Conservation (phyloP, 2,113 vertebrate genomes). For the human region DNA sequence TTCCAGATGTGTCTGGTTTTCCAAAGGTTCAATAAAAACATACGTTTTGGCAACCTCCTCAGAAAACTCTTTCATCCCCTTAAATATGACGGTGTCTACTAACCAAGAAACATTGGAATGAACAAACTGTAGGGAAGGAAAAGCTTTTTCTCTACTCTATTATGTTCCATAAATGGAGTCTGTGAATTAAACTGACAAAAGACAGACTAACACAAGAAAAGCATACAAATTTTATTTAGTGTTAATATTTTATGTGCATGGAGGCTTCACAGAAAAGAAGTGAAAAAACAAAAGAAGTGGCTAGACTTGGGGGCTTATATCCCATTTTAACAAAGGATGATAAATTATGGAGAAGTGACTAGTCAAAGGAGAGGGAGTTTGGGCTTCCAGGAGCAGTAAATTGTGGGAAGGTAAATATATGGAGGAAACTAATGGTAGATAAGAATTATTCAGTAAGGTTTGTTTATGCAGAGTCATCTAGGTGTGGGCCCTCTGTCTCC, state of each 20-base stretch:
- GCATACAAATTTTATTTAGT: background rate
- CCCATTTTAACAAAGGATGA: background rate
- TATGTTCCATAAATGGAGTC: background rate
- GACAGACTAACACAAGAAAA: constrained; percentile 11
- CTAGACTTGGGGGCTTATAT: background rate
- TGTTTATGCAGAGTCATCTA: background rate
- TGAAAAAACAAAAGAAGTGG: background rate
- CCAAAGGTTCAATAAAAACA: constrained; percentile 30
- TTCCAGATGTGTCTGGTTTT: constrained; percentile 24
- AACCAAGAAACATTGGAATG: constrained; percentile 14
- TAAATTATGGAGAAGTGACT: background rate
- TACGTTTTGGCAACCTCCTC: background rate
- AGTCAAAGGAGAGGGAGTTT: background rate
- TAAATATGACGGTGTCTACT: background rate
- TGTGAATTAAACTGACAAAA: constrained; percentile 33
- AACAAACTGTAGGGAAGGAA: background rate
- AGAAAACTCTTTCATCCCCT: constrained; percentile 16
- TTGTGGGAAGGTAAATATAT: background rate
- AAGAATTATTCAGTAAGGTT: background rate
- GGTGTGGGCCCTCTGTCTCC: background rate
- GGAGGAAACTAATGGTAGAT: background rate
- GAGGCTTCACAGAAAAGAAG: background rate
- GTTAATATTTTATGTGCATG: background rate
- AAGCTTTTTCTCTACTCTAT: background rate
- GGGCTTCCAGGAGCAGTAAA: background rate